Base-by-base conservation (phyloP, 2,888 invertebrate species). In the Drosophila setosimentum region DNA sequence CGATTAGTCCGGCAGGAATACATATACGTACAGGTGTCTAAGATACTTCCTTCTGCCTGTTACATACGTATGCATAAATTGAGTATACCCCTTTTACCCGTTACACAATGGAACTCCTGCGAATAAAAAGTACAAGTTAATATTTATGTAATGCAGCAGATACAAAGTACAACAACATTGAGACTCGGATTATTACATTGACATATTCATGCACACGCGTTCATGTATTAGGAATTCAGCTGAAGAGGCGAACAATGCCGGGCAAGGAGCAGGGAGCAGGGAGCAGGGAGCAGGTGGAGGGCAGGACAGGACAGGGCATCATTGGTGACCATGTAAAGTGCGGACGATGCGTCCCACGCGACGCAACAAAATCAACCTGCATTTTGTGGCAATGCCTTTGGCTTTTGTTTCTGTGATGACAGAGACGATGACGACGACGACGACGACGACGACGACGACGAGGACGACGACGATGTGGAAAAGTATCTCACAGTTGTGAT, bases 141-240 rank as follows among this genome's bases (percentile, higher is more conserved):
- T 85, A 85, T 85, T 85, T 85, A 85, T 85, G 90, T 85, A 85
- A 85, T 90, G 72, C 90, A 80, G 76, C 68, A 70, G 87, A 90
- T 82, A 72, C 78, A 66, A 73, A 65, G 57, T 61, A 73, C 69
- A 73, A 79, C 58, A 45, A 45, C 45, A 24, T 45, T 45, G 45
- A 7, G 60, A 71, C 53, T 55, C 62, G 78, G 87, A 85, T 90
- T 90, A 85, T 85, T 85, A 90, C 84, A 90, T 85, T 89, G 89
- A 86, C 90, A 86, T 90, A 89, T 86, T 90, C 85, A 90, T 87
- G 87, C 80, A 54, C 75, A 78, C 80, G 68, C 70, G 55, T 59
- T 49, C 65, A 37, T 59, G 75, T 54, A 70, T 63, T 68, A 73
- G 75, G 75, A 90, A 87, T 86, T 89, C 84, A 89, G 68, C 55